Base-by-base conservation (phyloP, 2,888 invertebrate genomes). In the Drosophila meridionalis region DNA sequence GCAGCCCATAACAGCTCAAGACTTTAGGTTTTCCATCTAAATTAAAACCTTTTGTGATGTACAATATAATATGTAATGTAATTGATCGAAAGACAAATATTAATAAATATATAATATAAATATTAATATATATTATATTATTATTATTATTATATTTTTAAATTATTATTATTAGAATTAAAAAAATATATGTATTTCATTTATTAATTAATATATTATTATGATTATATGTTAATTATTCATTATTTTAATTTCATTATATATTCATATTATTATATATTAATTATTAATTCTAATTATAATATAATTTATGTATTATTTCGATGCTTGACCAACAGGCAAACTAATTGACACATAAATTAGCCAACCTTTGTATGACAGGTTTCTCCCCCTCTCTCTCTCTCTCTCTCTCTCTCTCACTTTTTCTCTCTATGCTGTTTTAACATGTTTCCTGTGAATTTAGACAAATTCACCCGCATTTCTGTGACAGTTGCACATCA, bases 311-410 rank as follows among this genome's bases (percentile, higher is more conserved):
- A 20, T 20, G 20, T 20, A 43, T 43, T 43, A 9, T 43, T 43
- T 43, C 74, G 69, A 79, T 79, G 64, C 65, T 71, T 75, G 67
- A 69, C 70, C 71, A 70, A 67, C 70, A 72, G 71, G 66, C 77
- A 87, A 69, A 83, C 77, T 82, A 88, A 88, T 88, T 89, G 89
- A 77, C 73, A 78, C 81, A 79, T 87, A 87, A 88, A 87, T 86
- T 88, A 86, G 80, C 68, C 68, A 71, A 63, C 68, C 55, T 32
- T n/a, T 30, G 43, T 8, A 9, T 48, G 20, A 64, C 57, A 73
- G 34, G 3, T 12, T 11, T 2, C 20, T 7, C 28, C 5, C 12
- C 2, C 34, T 12, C 20, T 20, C 12, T 5, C 9, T 9, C 8
- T 28, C 14, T 2, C 8, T 9, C 9, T 20, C 12, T 2, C 3